Evolutionary conservation across 2,888 invertebrate genomes (phyloP).

Genomic region (Eumacrocentrus americanus): DNA sequence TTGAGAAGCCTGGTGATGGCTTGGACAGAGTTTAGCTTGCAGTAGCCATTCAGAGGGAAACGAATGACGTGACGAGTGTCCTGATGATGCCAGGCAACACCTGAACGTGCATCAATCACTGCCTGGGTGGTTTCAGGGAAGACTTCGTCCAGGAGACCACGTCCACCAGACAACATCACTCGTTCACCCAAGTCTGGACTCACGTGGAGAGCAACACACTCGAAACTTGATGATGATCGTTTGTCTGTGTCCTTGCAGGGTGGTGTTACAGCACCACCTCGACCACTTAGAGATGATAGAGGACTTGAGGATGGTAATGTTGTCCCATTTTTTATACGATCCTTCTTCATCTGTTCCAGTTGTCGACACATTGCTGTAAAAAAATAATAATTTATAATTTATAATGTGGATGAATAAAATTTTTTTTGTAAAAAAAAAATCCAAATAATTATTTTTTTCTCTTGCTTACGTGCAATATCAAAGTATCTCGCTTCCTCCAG

Average conservation of each 20-base stretch:
- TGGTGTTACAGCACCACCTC: slow-evolving; percentile 37
- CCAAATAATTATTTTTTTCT: neutral
- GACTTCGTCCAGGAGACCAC: slow-evolving; percentile 76
- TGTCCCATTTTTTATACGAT: slow-evolving; percentile 68
- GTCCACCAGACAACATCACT: slow-evolving; percentile 81
- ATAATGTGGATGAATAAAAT: neutral
- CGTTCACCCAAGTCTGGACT: slow-evolving; percentile 82
- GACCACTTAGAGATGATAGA: slow-evolving; percentile 42
- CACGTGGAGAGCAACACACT: slow-evolving; percentile 81
- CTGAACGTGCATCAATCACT: slow-evolving; percentile 78
- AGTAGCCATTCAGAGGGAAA: slow-evolving; percentile 86
- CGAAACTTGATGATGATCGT: slow-evolving; percentile 65
- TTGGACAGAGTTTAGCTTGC: slow-evolving; percentile 88
- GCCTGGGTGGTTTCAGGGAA: slow-evolving; percentile 81
- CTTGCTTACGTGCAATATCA: slow-evolving; percentile 81
- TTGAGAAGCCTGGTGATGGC: slow-evolving; percentile 82
- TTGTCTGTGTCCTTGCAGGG: slow-evolving; percentile 43
- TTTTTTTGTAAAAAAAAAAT: neutral
- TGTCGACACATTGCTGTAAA: slow-evolving; percentile 75
- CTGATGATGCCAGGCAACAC: slow-evolving; percentile 81
- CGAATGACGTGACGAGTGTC: slow-evolving; percentile 83
- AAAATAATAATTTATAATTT: neutral
- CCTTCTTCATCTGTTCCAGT: slow-evolving; percentile 75
- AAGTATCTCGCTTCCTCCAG: slow-evolving; percentile 91
- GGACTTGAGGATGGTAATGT: slow-evolving; percentile 53